A percentile compares a stretch with the other conserved stretches of the same genome.
phyloP scores from a whole-genome alignment of 2,888 invertebrate genomes.

The Coecobrya sp. region DNA sequence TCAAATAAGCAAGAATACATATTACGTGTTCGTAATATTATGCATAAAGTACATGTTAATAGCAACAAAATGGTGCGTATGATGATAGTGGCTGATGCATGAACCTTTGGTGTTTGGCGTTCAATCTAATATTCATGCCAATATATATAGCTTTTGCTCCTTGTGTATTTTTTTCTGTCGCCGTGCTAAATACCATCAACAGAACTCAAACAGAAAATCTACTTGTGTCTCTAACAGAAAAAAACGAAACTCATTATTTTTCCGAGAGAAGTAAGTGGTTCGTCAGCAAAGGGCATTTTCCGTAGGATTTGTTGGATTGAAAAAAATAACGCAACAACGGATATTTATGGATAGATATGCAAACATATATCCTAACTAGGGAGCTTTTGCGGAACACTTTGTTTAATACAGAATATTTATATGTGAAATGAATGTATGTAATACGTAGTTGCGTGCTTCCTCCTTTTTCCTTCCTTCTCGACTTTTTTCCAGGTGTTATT shows the following conservation, averaged over 20 bases:
- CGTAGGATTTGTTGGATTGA: constrained; percentile 39
- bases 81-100: neutral
- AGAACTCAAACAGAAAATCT: constrained; percentile 46
- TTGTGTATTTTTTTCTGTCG: constrained; percentile 24
- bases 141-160: constrained; percentile 62
- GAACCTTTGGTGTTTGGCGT: neutral
- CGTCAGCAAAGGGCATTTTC: constrained; percentile 32
- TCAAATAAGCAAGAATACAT: neutral
- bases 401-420: constrained; percentile 1
- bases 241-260: constrained; percentile 70
- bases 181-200: constrained; percentile 56
- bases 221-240: constrained; percentile 36
- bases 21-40: constrained; percentile 35
- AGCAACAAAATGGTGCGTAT: constrained; percentile 21
- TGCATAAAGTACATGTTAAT: constrained; percentile 26
- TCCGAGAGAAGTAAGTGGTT: constrained; percentile 54
- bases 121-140: constrained; percentile 61
- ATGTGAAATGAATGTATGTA: neutral
- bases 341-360: constrained; percentile 45
- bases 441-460: constrained; percentile 70
- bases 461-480: constrained; percentile 53
- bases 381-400: constrained; percentile 44
- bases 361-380: constrained; percentile 26
- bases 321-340: constrained; percentile 33
- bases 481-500: constrained; percentile 77